Percentiles rank a stretch among this genome's conserved stretches.
Evolutionary conservation across 2,113 vertebrate species (phyloP).

Genomic region (Cyphomyrus plagiostoma): DNA sequence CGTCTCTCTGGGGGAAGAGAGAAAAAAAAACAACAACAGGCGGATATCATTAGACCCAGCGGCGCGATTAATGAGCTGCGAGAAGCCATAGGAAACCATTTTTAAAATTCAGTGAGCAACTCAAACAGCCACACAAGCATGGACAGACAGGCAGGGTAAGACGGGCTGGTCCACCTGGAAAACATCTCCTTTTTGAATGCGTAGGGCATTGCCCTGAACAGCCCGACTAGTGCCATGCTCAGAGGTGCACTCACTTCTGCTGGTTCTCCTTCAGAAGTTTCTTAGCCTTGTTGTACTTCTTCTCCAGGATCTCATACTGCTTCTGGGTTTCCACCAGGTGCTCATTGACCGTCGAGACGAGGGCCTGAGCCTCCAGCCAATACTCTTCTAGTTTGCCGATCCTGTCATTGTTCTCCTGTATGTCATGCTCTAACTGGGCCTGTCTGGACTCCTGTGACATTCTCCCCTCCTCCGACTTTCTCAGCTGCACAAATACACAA

Average conservation of each 20-base stretch:
- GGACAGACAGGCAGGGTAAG: background rate
- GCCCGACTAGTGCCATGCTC: background rate
- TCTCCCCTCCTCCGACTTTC: conserved; percentile 58
- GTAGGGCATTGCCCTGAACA: background rate
- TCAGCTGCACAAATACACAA: conserved; percentile 57
- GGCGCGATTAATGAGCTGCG: background rate
- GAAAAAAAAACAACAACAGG: background rate
- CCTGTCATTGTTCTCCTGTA: conserved; percentile 74
- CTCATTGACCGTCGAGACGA: conserved; percentile 82
- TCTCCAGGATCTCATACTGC: conserved; percentile 76
- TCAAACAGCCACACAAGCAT: background rate
- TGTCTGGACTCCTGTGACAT: conserved; percentile 63
- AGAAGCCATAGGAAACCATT: background rate
- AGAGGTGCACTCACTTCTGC: conserved; percentile 64
- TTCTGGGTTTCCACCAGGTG: conserved; percentile 78
- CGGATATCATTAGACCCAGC: conserved; percentile 4
- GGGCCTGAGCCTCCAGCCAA: conserved; percentile 82
- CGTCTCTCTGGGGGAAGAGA: conserved; percentile 54
- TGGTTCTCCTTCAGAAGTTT: conserved; percentile 77
- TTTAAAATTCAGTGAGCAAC: background rate
- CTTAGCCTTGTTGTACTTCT: conserved; percentile 79
- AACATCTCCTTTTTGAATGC: background rate
- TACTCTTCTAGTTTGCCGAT: conserved; percentile 79
- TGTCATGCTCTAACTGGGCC: conserved; percentile 67
- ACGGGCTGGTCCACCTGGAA: background rate